These are phyloP conservation scores for Aporophyla nigra DNA, from an alignment of 2,888 invertebrate species.

Conservation along the genomic window DNA sequence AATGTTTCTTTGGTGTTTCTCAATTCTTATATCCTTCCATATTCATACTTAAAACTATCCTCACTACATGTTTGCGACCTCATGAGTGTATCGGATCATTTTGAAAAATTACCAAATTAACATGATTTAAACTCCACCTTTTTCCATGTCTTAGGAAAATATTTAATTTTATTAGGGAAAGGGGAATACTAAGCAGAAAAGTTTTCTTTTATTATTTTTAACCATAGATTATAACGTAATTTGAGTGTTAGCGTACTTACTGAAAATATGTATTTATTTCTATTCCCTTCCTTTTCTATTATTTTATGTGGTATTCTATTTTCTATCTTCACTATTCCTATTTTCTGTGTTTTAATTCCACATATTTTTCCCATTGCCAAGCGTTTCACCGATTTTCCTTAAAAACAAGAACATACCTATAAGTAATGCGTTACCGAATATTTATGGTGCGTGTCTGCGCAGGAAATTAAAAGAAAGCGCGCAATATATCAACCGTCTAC, in stretches of 20 bases:
- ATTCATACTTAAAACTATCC: not conserved
- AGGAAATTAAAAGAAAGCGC: constrained; percentile 51
- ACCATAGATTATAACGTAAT: too few relatives aligned
- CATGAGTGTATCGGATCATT: not conserved
- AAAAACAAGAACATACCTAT: not conserved
- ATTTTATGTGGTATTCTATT: not conserved
- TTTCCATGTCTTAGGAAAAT: too few relatives aligned
- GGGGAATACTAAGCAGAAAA: not conserved
- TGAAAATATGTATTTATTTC: not conserved
- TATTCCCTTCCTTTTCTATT: not conserved
- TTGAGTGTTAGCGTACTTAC: too few relatives aligned
- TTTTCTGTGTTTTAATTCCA: not conserved
- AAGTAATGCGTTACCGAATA: not conserved
- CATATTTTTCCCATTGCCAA: not conserved
- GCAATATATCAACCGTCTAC: constrained; percentile 33
- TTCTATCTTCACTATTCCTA: not conserved
- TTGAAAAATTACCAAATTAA: not conserved
- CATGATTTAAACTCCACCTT: not conserved
- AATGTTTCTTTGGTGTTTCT: not conserved
- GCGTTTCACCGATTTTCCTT: not conserved
- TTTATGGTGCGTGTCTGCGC: constrained; percentile 16
- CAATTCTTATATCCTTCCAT: not conserved
- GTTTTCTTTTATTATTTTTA: not conserved
- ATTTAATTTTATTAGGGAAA: not conserved
- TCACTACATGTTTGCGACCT: not conserved